phyloP scores from a whole-genome alignment of 2,113 vertebrate genomes.

The Trochalopteron elliotii region DNA sequence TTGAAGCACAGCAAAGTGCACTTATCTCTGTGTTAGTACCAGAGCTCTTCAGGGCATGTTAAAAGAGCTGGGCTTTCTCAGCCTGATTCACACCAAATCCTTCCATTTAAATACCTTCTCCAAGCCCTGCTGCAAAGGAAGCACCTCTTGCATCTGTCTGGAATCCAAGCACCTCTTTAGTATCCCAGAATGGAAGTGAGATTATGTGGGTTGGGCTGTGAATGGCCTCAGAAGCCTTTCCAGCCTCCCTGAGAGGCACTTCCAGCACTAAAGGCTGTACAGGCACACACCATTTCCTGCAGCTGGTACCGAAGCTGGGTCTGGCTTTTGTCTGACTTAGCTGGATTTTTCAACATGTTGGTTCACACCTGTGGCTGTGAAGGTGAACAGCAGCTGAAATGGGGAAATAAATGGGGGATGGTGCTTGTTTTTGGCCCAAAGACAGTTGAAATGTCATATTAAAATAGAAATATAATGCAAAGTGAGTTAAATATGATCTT shows the following conservation, averaged over 20 bases:
- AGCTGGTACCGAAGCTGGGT: neutral
- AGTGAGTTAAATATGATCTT: neutral
- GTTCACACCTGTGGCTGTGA: neutral
- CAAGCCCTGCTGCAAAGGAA: neutral
- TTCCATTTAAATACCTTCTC: neutral
- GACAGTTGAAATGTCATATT: neutral
- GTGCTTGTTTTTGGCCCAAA: neutral
- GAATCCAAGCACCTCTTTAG: neutral
- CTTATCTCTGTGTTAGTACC: constrained; percentile 33
- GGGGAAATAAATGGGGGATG: neutral
- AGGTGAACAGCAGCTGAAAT: neutral
- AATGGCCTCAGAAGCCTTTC: neutral
- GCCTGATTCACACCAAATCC: neutral
- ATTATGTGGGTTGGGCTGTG: neutral
- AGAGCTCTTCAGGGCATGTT: neutral
- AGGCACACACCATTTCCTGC: neutral
- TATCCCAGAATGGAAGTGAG: neutral
- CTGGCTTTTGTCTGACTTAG: neutral
- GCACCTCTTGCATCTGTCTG: neutral
- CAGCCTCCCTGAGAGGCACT: neutral
- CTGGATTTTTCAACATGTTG: fast-evolving
- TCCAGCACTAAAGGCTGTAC: fast-evolving
- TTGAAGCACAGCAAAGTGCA: neutral
- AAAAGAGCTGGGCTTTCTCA: neutral
- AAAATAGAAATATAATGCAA: neutral